Conservation (phyloP, 1,140 invertebrate species). For the Stenopsyche tienmushanensis region DNA sequence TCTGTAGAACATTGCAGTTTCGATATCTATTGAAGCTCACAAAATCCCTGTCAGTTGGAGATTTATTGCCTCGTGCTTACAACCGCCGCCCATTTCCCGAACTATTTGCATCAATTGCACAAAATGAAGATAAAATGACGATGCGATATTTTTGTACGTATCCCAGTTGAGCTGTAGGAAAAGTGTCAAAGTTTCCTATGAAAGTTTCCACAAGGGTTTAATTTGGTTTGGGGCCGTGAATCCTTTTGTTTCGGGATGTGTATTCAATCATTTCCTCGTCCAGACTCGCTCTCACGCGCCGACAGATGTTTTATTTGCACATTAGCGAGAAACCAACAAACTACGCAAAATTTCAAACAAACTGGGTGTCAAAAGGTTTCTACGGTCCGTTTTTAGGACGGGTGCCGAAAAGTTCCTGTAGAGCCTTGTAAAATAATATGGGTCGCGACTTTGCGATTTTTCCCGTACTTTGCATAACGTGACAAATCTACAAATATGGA, state of each 20-base stretch:
- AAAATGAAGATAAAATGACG: not conserved
- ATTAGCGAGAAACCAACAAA: slow-evolving; percentile 29
- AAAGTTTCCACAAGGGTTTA: slow-evolving; percentile 1
- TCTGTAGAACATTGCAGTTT: no score
- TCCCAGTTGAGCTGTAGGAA: not conserved
- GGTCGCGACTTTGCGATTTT: no score
- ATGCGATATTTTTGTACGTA: not conserved
- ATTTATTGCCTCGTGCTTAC: no score
- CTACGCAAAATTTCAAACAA: slow-evolving; percentile 30
- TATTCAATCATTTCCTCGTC: slow-evolving; percentile 39
- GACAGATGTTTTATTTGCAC: slow-evolving; percentile 38
- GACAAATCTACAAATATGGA: no score
- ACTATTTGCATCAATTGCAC: not conserved
- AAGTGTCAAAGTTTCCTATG: slow-evolving; percentile 15
- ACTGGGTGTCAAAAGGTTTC: slow-evolving; percentile 30
- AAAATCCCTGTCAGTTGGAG: no score
- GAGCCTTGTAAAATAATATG: not conserved
- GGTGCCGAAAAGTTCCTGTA: not conserved
- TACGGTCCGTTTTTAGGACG: slow-evolving; percentile 5
- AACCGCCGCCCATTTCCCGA: no score
- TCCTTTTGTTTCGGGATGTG: slow-evolving; percentile 20
- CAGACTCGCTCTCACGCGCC: not conserved
- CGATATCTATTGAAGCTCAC: no score
- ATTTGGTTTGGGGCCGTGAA: not conserved
- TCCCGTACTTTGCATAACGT: no score